A percentile compares a stretch with the other conserved stretches of the same genome.
Conservation (phyloP, 2,888 invertebrate species). For the Agrilus cyanescens region DNA sequence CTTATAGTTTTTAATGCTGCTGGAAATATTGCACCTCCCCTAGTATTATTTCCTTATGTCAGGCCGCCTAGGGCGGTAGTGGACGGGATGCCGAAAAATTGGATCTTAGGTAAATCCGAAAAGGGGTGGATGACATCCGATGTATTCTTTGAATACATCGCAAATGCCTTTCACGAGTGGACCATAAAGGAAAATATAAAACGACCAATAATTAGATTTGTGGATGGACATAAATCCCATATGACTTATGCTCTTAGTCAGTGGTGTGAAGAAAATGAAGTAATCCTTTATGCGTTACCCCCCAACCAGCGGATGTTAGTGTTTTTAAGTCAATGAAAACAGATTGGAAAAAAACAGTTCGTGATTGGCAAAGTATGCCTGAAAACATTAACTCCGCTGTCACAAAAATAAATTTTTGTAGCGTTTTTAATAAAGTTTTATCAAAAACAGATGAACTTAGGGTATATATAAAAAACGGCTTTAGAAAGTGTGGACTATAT, state of each 20-base stretch:
- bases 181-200: too few species aligned
- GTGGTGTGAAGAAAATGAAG: conserved; percentile 19
- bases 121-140: conserved; percentile 4
- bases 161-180: conserved; percentile 3
- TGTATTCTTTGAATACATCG: conserved; percentile 5
- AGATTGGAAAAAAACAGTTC: conserved; percentile 20
- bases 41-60: conserved; percentile 15
- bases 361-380: conserved; percentile 14
- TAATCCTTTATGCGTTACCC: conserved; percentile 20
- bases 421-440: conserved; percentile 15
- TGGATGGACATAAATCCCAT: too few species aligned
- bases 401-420: conserved; percentile 20
- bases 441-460: conserved; percentile 3
- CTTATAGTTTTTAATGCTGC: conserved; percentile 1
- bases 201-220: too few species aligned
- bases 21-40: not conserved
- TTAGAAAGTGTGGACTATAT: conserved; percentile 16
- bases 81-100: conserved; percentile 15
- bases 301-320: conserved; percentile 21
- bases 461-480: conserved; percentile 13
- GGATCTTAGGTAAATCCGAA: conserved; percentile 2
- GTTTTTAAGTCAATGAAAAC: conserved; percentile 22
- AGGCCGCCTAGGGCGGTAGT: conserved; percentile 17
- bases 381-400: conserved; percentile 14
- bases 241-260: conserved; percentile 6